Conservation (phyloP, 1,140 invertebrate genomes). For the Drosophila littoralis region DNA sequence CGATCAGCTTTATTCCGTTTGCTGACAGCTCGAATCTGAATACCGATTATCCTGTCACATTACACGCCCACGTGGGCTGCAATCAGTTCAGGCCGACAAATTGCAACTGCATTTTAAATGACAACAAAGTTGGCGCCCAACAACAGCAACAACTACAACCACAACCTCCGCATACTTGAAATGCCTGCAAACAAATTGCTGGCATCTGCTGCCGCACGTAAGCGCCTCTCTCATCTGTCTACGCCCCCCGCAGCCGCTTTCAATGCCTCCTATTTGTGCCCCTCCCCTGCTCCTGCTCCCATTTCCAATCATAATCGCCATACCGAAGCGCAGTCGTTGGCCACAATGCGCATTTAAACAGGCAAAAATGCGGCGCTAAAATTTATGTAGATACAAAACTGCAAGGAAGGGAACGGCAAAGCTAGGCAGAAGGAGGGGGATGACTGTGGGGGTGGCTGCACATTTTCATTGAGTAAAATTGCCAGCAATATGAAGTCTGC, state of each 20-base stretch:
- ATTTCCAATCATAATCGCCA: constrained; percentile 32
- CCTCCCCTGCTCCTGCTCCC: background rate
- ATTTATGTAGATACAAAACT: constrained; percentile 67
- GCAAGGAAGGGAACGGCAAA: constrained; percentile 25
- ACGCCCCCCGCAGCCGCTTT: background rate
- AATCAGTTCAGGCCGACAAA: constrained; percentile 38
- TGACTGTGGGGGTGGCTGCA: constrained; percentile 1
- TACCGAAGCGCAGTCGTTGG: constrained; percentile 14
- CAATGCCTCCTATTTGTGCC: too few species aligned
- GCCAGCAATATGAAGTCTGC: constrained; percentile 57
- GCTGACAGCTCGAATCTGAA: constrained; percentile 8
- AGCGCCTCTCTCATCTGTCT: background rate
- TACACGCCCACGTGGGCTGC: constrained; percentile 12
- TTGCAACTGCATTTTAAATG: constrained; percentile 50
- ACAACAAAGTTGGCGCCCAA: constrained; percentile 32
- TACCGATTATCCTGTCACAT: constrained; percentile 28
- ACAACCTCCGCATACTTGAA: constrained; percentile 20
- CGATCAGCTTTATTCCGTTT: constrained; percentile 1
- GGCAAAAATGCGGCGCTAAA: constrained; percentile 49
- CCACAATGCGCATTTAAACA: constrained; percentile 44
- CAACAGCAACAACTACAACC: constrained; percentile 2
- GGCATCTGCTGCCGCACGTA: constrained; percentile 44
- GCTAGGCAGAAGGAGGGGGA: background rate
- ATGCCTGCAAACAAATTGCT: constrained; percentile 58
- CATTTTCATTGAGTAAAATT: constrained; percentile 78